Evolutionary conservation across 2,113 vertebrate genomes (phyloP).

Genomic region (Struthidea cinerea): DNA sequence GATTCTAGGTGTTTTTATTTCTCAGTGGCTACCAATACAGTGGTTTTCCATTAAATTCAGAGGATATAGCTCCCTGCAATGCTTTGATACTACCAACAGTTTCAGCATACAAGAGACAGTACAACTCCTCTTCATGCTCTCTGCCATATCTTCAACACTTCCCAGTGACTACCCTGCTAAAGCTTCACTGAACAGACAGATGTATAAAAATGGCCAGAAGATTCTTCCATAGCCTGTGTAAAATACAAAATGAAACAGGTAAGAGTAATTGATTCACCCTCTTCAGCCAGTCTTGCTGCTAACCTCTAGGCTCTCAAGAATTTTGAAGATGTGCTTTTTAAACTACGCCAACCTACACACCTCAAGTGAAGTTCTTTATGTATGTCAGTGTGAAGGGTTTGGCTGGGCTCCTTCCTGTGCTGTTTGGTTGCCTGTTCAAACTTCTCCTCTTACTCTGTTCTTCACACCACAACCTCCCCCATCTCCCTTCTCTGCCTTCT

Average conservation of each 20-base stretch:
- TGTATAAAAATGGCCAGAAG: not conserved
- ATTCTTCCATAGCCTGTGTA: not conserved
- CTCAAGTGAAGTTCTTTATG: not conserved
- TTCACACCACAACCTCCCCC: not conserved
- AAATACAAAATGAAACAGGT: constrained; percentile 8
- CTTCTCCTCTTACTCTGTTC: not conserved
- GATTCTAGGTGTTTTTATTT: constrained; percentile 13
- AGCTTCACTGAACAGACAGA: not conserved
- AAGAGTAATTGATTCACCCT: not conserved
- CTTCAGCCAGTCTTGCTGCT: not conserved
- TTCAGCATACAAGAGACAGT: not conserved
- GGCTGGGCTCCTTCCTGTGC: not conserved
- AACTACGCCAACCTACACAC: not conserved
- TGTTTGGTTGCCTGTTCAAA: not conserved
- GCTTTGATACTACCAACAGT: not conserved
- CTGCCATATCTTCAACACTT: not conserved
- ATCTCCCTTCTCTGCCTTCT: not conserved
- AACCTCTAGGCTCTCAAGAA: not conserved
- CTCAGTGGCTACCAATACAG: not conserved
- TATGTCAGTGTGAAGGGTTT: not conserved
- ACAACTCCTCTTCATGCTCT: not conserved
- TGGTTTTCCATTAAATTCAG: not conserved
- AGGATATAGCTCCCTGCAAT: not conserved
- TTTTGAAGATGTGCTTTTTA: not conserved
- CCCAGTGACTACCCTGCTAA: not conserved